These are phyloP conservation scores for Crocuta crocuta DNA, from an alignment of 2,113 vertebrate genomes.

Conservation along the genomic window DNA sequence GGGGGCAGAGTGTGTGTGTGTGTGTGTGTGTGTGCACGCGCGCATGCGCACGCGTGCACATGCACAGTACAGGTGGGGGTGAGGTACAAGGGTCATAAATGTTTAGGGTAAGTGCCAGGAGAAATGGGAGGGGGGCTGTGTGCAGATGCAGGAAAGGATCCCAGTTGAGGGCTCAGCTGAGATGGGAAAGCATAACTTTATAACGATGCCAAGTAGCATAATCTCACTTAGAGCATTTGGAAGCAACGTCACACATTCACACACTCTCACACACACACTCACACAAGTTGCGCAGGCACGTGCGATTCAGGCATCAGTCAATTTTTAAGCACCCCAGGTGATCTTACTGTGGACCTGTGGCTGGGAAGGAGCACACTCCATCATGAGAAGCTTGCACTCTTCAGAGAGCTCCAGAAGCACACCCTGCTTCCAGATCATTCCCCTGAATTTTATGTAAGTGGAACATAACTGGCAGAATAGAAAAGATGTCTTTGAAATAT, in stretches of 20 bases:
- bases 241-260: neutral
- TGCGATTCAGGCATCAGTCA: neutral
- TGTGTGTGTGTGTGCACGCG: neutral
- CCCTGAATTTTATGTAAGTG: neutral
- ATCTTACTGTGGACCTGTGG: neutral
- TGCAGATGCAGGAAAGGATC: neutral
- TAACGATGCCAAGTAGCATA: neutral
- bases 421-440: neutral
- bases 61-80: too few relatives aligned
- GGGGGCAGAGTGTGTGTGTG: neutral
- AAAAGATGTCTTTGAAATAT: neutral
- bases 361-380: neutral
- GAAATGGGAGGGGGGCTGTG: neutral
- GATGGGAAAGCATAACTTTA: neutral
- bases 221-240: neutral
- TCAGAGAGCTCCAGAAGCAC: neutral
- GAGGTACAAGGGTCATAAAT: neutral
- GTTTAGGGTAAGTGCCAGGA: neutral
- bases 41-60: fast-evolving
- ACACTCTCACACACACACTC: neutral
- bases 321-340: neutral
- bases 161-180: neutral
- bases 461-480: neutral
- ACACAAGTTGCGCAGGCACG: neutral
- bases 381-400: neutral